phyloP scores from a whole-genome alignment of 2,888 invertebrate species.

The Uropetala carovei region DNA sequence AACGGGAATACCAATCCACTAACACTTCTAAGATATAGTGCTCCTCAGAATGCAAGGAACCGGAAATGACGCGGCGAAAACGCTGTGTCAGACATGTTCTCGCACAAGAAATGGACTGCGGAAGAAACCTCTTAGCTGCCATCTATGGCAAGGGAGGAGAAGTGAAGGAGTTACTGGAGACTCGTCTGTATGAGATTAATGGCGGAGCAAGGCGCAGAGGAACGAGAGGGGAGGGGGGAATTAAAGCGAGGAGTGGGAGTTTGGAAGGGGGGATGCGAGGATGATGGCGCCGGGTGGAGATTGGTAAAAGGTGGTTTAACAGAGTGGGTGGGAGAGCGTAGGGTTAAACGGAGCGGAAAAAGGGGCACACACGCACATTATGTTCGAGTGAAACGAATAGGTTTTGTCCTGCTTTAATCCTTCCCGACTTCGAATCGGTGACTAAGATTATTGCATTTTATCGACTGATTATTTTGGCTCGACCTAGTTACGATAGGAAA shows the following conservation, averaged over 20 bases:
- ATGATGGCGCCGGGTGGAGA: neutral
- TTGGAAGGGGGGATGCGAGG: too few relatives aligned
- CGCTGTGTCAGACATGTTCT: slow-evolving; percentile 29
- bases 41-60: slow-evolving; percentile 56
- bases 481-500: neutral
- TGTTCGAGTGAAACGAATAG: neutral
- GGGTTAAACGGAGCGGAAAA: slow-evolving; percentile 31
- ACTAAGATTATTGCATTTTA: slow-evolving; percentile 3
- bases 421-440: slow-evolving; percentile 26
- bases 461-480: slow-evolving; percentile 9
- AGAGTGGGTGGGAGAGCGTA: neutral
- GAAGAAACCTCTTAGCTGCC: slow-evolving; percentile 48
- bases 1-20: neutral
- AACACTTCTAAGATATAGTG: slow-evolving; percentile 52
- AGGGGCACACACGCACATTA: neutral
- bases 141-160: slow-evolving; percentile 11
- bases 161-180: slow-evolving; percentile 27
- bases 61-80: slow-evolving; percentile 59
- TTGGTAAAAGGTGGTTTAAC: slow-evolving; percentile 20
- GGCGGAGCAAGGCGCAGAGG: slow-evolving; percentile 29
- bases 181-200: slow-evolving; percentile 43
- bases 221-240: neutral
- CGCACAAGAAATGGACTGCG: slow-evolving; percentile 37
- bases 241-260: too few relatives aligned
- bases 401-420: slow-evolving; percentile 1